Base-by-base conservation (phyloP, 2,797 vertebrate species). In the Rachycentron canadum region DNA sequence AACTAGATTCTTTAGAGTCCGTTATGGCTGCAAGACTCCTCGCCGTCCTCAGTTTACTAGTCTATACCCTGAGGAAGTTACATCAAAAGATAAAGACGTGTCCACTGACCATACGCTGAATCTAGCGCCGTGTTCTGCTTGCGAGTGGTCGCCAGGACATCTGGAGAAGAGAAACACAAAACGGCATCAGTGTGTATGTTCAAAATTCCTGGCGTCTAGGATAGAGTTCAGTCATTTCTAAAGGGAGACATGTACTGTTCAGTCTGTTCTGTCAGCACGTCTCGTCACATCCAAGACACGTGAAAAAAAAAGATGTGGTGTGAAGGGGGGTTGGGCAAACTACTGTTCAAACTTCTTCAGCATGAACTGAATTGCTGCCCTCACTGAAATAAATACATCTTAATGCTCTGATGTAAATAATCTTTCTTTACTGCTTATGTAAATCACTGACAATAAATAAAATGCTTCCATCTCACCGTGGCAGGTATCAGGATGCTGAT, bases 61-160 rank as follows among this genome's bases (percentile, higher is more conserved):
- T 11, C 2, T 41, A 41, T 12, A 16, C 26, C 23, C 8, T 19
- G 56, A 43, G 66, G 53, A 21, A 17, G 71, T 4, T 68, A 45
- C 64, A 43, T 25, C 21, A 5, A 53, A 64, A 75, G 16, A 53
- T 7, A 68, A 73, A 82, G 36, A 67, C 59, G n/a, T 45, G 55
- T 67, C 19, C 81, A 96, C 96, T 97, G 88, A 98, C 97, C 97
- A 61, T 96, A 97, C 32, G 96, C 95, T 0, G 95, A 96, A 78
- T 97, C 95, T 10, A 95, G 95, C 0, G 92, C 91, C 2, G 95
- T 88, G 86, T 96, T 96, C 41, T 95, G 95, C 90, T 94, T 96
- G 59, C 96, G 95, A 0, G 95, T 96, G 12, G 97, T 96, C 6
- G 96, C 94, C 90, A 95, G 84, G 60, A 96, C 88, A 55, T 96